phyloP scores from a whole-genome alignment of 2,113 vertebrate genomes.

The Pachypanchax playfairii region DNA sequence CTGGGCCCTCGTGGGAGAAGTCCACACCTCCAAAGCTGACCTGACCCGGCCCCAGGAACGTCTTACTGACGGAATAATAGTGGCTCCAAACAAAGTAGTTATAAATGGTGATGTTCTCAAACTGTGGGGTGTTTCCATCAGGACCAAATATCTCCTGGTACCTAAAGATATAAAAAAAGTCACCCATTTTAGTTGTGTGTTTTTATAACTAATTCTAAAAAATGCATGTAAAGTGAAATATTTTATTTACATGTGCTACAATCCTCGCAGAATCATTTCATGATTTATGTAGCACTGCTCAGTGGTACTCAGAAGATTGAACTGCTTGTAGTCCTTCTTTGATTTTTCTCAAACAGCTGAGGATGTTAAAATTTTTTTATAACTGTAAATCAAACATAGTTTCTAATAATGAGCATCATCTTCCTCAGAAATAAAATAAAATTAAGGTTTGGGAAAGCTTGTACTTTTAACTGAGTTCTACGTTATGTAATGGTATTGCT shows the following conservation, averaged over 20 bases:
- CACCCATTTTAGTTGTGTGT: conserved; percentile 12
- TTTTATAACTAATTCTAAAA: not conserved
- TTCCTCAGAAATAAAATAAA: too few relatives aligned
- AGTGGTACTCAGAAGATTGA: too few relatives aligned
- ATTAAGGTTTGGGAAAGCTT: too few relatives aligned
- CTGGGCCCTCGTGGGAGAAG: conserved; percentile 97
- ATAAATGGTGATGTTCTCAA: conserved; percentile 94
- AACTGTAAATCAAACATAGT: too few relatives aligned
- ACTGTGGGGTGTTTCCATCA: conserved; percentile 87
- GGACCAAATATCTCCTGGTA: conserved; percentile 85
- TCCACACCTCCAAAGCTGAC: conserved; percentile 90
- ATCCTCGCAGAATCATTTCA: too few relatives aligned
- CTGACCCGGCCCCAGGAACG: conserved; percentile 88
- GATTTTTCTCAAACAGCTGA: too few relatives aligned
- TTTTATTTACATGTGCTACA: too few relatives aligned
- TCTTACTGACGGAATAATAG: conserved; percentile 96
- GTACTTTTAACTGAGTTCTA: not conserved
- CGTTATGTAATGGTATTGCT: conserved; percentile 30
- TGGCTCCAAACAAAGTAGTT: conserved; percentile 98
- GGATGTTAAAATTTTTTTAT: too few relatives aligned
- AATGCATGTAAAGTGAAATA: not conserved
- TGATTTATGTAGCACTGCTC: too few relatives aligned
- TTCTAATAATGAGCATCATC: too few relatives aligned
- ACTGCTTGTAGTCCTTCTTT: too few relatives aligned
- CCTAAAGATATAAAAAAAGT: conserved; percentile 28